Evolutionary conservation across 1,140 invertebrate genomes (phyloP), one percentile per base, ranked within the genome.

Genomic region (Zeugodacus cucurbitae): DNA sequence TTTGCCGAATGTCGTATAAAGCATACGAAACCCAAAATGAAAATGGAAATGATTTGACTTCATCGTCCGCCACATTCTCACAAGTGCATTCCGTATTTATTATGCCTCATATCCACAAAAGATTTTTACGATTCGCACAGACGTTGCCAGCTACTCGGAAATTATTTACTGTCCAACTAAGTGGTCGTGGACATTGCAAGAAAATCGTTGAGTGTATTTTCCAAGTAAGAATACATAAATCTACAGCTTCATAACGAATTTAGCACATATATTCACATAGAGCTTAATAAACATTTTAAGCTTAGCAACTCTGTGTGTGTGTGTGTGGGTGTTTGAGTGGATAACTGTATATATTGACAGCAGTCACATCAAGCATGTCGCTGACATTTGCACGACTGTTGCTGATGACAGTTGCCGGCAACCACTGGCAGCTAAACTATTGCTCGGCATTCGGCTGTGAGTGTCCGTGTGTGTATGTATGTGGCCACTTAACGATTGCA

Each of bases 111-210:
- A 67, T 67, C 1, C 11, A 29, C 14, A 34, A 26, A 67, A 32
- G 64, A 67, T 67, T 67, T 67, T 67, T 67, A 67, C 64, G 64
- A 67, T 67, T 67, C 64, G 64, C 64, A 67, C 64, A 67, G 64
- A 67, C 64, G 26, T 62, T 62, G 59, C 59, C 59, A 29, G 59
- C 26, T 62, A 62, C 59, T 62, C 59, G 29, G 14, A 32, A 67
- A 62, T 62, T 62, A 62, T 62, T 62, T 62, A 62, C 58, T 62
- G n/a, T 62, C 58, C 58, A 62, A 62, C 58, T 62, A 62, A 62
- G n/a, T 62, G 58, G 58, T 62, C n/a, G 58, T 62, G 58, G 58
- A 62, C 58, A 62, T 62, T 26, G 58, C 58, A 62, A 62, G 58
- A 67, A 67, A 67, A 67, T 67, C 11, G 64, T 29, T 67, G 64